Conservation (phyloP, 2,113 vertebrate genomes). For the Corynorhinus townsendii region DNA sequence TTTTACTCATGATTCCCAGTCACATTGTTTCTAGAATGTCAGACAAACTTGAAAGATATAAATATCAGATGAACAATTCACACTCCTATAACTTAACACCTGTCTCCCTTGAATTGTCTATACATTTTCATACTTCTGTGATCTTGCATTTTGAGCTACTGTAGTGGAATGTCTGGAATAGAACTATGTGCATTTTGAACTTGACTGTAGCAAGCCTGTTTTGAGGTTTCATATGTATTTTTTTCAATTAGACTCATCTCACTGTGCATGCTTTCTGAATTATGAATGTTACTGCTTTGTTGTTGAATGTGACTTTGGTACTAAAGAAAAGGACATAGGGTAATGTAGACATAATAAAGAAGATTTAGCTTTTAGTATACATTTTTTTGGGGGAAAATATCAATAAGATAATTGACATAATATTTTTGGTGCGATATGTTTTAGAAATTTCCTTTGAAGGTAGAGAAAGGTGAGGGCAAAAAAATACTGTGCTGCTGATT, state of each 20-base stretch:
- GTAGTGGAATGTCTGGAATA: neutral
- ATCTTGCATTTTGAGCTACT: neutral
- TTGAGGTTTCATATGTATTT: neutral
- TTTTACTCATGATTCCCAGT: slow-evolving; percentile 21
- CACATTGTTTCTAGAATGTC: slow-evolving; percentile 40
- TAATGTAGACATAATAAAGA: neutral
- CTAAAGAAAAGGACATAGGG: neutral
- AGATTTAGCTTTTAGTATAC: neutral
- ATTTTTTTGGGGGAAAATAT: neutral
- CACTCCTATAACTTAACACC: slow-evolving; percentile 45
- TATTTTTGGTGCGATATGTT: neutral
- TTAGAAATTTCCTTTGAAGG: neutral
- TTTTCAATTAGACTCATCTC: neutral
- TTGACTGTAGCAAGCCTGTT: neutral
- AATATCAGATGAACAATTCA: slow-evolving; percentile 51
- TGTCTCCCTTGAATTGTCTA: slow-evolving; percentile 20
- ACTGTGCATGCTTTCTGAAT: neutral
- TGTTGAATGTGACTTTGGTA: neutral
- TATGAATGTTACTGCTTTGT: neutral
- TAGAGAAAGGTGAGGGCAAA: neutral
- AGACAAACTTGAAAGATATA: slow-evolving; percentile 48
- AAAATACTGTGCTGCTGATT: neutral
- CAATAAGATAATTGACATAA: neutral
- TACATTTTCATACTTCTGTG: slow-evolving; percentile 29
- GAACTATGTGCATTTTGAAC: neutral